These are phyloP conservation scores for Cydia strobilella DNA, from an alignment of 1,140 invertebrate species.

Conservation along the genomic window DNA sequence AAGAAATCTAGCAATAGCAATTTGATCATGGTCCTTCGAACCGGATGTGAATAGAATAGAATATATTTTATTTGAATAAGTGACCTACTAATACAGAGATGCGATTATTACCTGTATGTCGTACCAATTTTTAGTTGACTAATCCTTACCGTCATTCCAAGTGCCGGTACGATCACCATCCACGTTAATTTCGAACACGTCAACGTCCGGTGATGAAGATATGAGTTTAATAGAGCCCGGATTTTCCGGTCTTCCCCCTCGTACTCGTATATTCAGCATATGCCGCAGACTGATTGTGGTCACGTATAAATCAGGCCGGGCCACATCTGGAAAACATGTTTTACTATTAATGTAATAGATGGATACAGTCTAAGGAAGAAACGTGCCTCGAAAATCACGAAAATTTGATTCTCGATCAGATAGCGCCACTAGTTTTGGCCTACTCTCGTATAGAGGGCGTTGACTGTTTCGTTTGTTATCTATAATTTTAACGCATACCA, in stretches of 20 bases:
- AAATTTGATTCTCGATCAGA: too few relatives aligned
- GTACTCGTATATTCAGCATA: constrained; percentile 53
- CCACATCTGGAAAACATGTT: constrained; percentile 48
- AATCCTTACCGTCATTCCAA: constrained; percentile 26
- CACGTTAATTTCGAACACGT: constrained; percentile 6
- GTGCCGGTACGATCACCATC: constrained; percentile 22
- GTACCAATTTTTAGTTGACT: not conserved
- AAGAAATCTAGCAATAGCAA: not conserved
- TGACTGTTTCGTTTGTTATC: too few relatives aligned
- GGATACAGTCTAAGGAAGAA: too few relatives aligned
- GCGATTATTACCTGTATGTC: too few relatives aligned
- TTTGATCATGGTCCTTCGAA: not conserved
- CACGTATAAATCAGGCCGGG: constrained; percentile 52
- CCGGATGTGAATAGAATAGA: too few relatives aligned
- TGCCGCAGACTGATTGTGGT: constrained; percentile 60
- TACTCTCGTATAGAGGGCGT: too few relatives aligned
- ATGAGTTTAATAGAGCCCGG: not conserved
- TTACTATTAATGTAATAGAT: too few relatives aligned
- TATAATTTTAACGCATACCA: too few relatives aligned
- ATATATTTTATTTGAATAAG: too few relatives aligned
- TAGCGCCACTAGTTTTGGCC: too few relatives aligned
- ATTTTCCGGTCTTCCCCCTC: constrained; percentile 21
- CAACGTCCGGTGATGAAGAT: not conserved
- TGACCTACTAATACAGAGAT: not conserved
- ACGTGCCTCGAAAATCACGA: too few relatives aligned